These are phyloP conservation scores for Ciona savignyi DNA, from an alignment of 23 tunicate genomes.

Conservation along the genomic window DNA sequence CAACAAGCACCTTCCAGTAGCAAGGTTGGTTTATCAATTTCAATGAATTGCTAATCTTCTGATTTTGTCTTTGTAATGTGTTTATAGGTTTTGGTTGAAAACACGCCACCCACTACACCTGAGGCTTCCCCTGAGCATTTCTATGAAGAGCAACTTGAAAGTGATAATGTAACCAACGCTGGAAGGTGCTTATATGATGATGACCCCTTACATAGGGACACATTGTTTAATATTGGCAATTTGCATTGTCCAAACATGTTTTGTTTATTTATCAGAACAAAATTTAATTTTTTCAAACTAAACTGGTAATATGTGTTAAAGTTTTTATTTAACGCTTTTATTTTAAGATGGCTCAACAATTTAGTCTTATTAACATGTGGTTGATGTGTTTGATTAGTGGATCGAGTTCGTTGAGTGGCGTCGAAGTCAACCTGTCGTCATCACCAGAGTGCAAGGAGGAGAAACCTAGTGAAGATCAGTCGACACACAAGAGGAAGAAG, in stretches of 20 bases:
- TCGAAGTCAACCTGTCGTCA: conserved; percentile 6
- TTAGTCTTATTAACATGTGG: too few relatives aligned
- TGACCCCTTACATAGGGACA: too few relatives aligned
- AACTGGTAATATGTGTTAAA: too few relatives aligned
- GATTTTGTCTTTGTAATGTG: too few relatives aligned
- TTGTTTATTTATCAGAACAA: not conserved
- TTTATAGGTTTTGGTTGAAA: conserved; percentile 45
- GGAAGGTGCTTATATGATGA: not conserved
- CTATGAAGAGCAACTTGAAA: conserved; percentile 24
- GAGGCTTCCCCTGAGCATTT: conserved; percentile 37
- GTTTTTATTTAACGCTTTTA: too few relatives aligned
- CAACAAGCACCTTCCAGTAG: conserved; percentile 53
- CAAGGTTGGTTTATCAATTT: conserved; percentile 22
- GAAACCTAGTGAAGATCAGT: not conserved
- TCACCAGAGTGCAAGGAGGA: conserved; percentile 24
- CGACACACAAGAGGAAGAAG: conserved; percentile 17
- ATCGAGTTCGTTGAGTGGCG: conserved; percentile 16
- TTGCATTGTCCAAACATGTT: too few relatives aligned
- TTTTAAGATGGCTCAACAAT: too few relatives aligned
- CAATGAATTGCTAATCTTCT: not conserved
- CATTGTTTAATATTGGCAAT: not conserved
- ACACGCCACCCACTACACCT: conserved; percentile 80
- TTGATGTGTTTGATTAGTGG: too few relatives aligned
- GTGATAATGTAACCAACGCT: not conserved
- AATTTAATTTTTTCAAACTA: too few relatives aligned